These are phyloP conservation scores for Gavialis gangeticus DNA, from an alignment of 2,113 vertebrate species.

Conservation along the genomic window DNA sequence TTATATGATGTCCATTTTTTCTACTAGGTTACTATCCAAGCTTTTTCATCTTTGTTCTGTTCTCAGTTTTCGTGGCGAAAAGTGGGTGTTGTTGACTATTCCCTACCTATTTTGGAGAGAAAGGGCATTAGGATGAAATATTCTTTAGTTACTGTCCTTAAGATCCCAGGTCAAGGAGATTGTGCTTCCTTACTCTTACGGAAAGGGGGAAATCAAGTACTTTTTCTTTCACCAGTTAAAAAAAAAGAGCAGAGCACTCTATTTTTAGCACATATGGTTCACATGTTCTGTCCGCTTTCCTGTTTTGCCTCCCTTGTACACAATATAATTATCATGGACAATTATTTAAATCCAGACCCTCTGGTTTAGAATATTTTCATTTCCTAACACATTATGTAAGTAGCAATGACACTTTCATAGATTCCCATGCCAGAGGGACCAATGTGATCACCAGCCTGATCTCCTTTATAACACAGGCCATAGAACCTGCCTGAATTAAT, in stretches of 20 bases:
- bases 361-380: not conserved
- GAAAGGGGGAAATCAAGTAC: constrained; percentile 7
- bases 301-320: constrained; percentile 1
- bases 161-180: not conserved
- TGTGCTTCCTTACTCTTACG: not conserved
- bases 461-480: not conserved
- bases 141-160: not conserved
- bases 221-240: not conserved
- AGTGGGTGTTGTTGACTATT: too few relatives aligned
- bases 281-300: constrained; percentile 37
- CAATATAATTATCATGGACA: constrained; percentile 40
- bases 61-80: too few relatives aligned
- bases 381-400: not conserved
- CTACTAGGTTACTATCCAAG: too few relatives aligned
- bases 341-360: not conserved
- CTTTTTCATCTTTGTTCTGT: too few relatives aligned
- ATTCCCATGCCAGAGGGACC: not conserved
- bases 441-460: not conserved
- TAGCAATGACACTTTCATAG: not conserved
- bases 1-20: too few relatives aligned
- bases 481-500: not conserved
- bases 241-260: not conserved
- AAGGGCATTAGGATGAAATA: constrained; percentile 1
- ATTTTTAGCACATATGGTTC: constrained; percentile 34
- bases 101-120: not conserved